Conservation (phyloP, 2,113 vertebrate species). For the Manacus vitellinus region DNA sequence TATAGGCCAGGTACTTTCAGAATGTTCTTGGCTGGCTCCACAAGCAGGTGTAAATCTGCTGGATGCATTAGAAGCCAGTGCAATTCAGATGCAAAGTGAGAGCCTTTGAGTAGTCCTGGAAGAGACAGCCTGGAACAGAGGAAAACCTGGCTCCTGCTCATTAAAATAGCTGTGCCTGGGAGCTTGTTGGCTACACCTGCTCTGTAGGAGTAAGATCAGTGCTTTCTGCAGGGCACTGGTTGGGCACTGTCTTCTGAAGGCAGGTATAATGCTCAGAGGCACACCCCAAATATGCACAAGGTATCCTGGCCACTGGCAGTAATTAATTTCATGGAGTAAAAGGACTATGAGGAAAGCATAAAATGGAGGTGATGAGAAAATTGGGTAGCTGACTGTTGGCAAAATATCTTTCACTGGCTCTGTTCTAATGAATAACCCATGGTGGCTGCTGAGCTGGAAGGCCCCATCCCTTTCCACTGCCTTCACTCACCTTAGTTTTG, state of each 20-base stretch:
- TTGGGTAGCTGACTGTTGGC: not conserved
- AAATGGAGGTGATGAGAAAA: not conserved
- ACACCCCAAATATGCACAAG: accelerated
- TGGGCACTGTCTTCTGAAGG: not conserved
- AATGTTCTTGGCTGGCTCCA: slow-evolving; percentile 35
- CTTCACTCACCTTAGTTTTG: not conserved
- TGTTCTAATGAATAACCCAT: accelerated
- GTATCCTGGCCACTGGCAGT: not conserved
- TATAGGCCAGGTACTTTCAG: slow-evolving; percentile 31
- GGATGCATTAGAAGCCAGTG: not conserved
- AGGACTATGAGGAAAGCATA: not conserved
- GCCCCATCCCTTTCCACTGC: not conserved
- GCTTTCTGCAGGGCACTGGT: not conserved
- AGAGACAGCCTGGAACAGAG: not conserved
- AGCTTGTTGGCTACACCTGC: not conserved
- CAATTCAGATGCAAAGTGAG: not conserved
- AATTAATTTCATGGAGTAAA: not conserved
- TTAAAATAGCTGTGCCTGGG: not conserved
- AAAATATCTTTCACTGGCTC: not conserved
- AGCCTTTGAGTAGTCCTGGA: not conserved
- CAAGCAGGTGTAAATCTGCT: slow-evolving; percentile 44
- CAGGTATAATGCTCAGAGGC: not conserved
- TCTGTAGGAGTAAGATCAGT: not conserved
- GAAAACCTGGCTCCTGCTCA: not conserved
- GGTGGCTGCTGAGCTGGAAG: not conserved